Evolutionary conservation across 2,113 vertebrate genomes (phyloP), one percentile per base, ranked within the genome.

Genomic region (Callospermophilus lateralis): DNA sequence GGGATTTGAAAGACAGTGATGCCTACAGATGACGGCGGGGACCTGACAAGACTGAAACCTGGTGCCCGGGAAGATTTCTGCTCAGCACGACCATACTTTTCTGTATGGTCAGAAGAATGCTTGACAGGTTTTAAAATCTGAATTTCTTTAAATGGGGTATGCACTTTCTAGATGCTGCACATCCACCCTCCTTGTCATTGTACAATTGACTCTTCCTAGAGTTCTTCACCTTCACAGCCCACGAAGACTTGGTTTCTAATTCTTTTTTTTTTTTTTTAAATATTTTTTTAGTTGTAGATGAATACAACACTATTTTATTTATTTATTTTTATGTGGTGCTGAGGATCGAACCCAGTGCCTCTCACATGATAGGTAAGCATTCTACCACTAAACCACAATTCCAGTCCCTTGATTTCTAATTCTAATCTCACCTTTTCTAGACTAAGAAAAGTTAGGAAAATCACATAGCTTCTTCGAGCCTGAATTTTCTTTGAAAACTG

Each of bases 401-500:
- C 48, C 48, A 51, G 48, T 2, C 48, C 48, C 48, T 51, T 51
- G 48, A 51, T 8, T 67, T 86, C 65, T 76, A 72, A 6, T 19
- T 67, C 51, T 20, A 42, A 48, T 32, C 10, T 42, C 16, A 34
- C 15, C 10, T 37, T 48, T 89, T 55, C 30, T 48, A 48, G 17
- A 45, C 12, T 3, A 1, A 73, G 53, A 42, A 39, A 26, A 26
- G 65, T 16, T 15, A 61, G 53, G 13, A 65, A 79, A 90, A 28
- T 16, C 73, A 37, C 0, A 2, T 39, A 67, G 53, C 32, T 86
- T 92, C 37, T 63, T n/a, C 63, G 76, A 83, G 32, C 51, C 81
- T 93, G 70, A 55, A 12, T 89, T 92, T 90, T 51, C 15, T 72
- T 73, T 61, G 48, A 10, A 55, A 84, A 77, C 58, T 55, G 45